Conservation (phyloP, 2,797 vertebrate genomes). For the Phataginus tricuspis region DNA sequence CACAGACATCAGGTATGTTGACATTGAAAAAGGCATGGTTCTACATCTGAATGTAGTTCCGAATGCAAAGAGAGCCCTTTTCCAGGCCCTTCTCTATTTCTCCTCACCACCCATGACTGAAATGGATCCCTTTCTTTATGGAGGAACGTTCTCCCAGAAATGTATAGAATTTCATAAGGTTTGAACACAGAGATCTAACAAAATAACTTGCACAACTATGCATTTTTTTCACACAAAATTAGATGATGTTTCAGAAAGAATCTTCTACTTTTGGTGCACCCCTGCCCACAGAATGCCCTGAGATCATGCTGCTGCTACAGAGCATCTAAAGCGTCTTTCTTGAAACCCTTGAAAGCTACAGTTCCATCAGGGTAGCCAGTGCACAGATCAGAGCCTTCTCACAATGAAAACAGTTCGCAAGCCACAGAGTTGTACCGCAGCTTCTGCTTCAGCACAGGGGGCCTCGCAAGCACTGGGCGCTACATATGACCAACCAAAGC, state of each 20-base stretch:
- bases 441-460: not conserved
- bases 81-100: not conserved
- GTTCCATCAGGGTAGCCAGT: too few species aligned
- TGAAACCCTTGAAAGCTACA: not conserved
- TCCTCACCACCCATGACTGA: not conserved
- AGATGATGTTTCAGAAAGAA: not conserved
- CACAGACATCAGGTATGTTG: not conserved
- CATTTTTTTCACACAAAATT: constrained; percentile 23
- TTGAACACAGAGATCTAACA: not conserved
- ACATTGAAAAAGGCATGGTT: not conserved
- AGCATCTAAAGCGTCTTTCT: not conserved
- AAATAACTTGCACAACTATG: not conserved
- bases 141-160: not conserved
- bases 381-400: not conserved
- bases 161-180: not conserved
- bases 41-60: not conserved
- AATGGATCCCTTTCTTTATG: not conserved
- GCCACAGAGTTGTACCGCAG: not conserved
- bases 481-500: not conserved
- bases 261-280: not conserved
- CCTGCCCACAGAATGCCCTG: not conserved
- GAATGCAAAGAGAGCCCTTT: not conserved
- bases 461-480: not conserved
- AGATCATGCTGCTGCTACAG: not conserved
- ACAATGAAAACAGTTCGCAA: not conserved